A percentile compares a stretch with the other conserved stretches of the same genome.
phyloP scores from a whole-genome alignment of 2,888 invertebrate species.

The Macrophya alboannulata region DNA sequence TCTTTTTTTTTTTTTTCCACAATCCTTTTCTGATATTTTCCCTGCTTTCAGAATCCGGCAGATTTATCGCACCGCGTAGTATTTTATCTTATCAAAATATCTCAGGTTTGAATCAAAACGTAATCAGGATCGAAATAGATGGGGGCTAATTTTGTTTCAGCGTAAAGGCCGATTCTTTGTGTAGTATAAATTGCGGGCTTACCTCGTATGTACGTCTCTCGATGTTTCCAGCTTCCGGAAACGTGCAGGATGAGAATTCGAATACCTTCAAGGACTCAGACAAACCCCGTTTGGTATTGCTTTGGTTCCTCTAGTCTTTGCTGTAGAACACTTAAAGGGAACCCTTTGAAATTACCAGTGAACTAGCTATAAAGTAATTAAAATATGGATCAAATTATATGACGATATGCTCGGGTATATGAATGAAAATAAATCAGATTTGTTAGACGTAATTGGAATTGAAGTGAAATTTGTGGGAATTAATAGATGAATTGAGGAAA shows the following conservation, averaged over 20 bases:
- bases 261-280: background rate
- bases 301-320: background rate
- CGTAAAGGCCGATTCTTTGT: background rate
- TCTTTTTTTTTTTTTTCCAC: background rate
- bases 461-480: background rate
- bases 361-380: slow-evolving; percentile 34
- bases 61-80: background rate
- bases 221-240: background rate
- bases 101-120: background rate
- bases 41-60: background rate
- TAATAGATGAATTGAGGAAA: background rate
- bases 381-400: background rate
- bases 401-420: background rate
- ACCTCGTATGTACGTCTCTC: background rate
- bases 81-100: background rate
- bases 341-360: slow-evolving; percentile 15
- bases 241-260: background rate
- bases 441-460: background rate
- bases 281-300: background rate
- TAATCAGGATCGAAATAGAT: background rate
- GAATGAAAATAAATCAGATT: background rate
- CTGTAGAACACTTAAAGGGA: background rate
- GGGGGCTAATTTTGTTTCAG: background rate
- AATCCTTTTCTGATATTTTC: background rate
- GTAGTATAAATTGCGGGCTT: background rate